phyloP scores from a whole-genome alignment of 2,797 vertebrate species.

The Liasis olivaceus region DNA sequence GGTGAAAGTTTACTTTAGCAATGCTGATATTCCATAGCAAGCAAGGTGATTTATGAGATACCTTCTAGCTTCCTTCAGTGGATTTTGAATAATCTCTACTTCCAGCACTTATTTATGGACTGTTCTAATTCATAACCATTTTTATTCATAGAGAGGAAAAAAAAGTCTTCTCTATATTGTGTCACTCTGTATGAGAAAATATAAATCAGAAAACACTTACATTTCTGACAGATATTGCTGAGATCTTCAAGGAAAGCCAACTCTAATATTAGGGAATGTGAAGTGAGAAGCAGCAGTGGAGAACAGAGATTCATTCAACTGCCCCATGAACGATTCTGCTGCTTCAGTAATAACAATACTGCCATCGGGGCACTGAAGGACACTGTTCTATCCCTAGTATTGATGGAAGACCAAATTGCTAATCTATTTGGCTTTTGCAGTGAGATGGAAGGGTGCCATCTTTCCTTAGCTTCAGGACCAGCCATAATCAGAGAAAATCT shows the following conservation, averaged over 20 bases:
- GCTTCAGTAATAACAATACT: neutral
- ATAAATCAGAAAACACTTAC: neutral
- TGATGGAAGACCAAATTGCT: no score
- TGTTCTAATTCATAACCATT: neutral
- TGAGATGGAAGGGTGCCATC: no score
- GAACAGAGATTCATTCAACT: neutral
- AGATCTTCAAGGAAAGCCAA: neutral
- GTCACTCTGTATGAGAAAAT: neutral
- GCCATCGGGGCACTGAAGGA: no score
- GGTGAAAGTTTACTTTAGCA: neutral
- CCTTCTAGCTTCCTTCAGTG: neutral
- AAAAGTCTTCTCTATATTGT: neutral
- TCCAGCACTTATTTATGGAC: neutral
- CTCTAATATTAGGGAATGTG: neutral
- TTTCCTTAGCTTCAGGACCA: no score
- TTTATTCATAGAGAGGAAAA: neutral
- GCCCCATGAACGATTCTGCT: neutral
- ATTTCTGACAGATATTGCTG: neutral
- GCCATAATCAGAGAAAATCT: no score
- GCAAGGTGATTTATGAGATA: neutral
- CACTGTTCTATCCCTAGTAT: no score
- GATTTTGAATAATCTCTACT: neutral
- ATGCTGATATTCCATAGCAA: neutral
- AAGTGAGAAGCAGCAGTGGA: neutral
- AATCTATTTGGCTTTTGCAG: no score